Evolutionary conservation across 2,113 vertebrate genomes (phyloP).

Genomic region (Antennarius striatus): DNA sequence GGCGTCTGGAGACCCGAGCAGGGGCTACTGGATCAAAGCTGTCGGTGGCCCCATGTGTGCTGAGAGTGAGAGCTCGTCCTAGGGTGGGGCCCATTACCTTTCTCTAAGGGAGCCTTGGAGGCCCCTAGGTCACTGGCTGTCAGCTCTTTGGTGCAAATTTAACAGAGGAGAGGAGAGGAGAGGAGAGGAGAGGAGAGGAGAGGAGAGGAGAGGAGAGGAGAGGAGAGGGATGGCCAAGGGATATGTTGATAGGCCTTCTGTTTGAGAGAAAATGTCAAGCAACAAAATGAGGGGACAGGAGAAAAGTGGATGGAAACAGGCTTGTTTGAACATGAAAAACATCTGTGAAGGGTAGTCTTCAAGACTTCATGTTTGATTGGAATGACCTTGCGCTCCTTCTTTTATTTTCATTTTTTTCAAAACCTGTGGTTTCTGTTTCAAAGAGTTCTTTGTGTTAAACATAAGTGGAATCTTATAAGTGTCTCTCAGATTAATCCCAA

Average conservation of each 20-base stretch:
- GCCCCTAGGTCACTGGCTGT: conserved; percentile 70
- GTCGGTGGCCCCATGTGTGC: conserved; percentile 65
- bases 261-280: too few species aligned
- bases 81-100: conserved; percentile 76
- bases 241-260: neutral
- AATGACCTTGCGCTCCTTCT: neutral
- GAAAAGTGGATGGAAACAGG: conserved; percentile 13
- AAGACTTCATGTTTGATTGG: conserved; percentile 6
- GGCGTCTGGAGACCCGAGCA: conserved; percentile 79
- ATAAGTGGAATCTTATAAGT: neutral
- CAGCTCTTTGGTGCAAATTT: conserved; percentile 65
- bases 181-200: conserved; percentile 6
- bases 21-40: conserved; percentile 81
- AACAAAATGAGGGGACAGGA: conserved; percentile 25
- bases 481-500: neutral
- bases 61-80: conserved; percentile 70
- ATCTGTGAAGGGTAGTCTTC: conserved; percentile 5
- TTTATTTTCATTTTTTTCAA: neutral
- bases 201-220: conserved; percentile 1
- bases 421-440: neutral
- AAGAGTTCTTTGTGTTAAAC: neutral
- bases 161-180: conserved; percentile 31
- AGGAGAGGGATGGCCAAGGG: conserved; percentile 3
- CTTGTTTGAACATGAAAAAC: conserved; percentile 7
- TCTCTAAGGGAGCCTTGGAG: conserved; percentile 69